These are phyloP conservation scores for Netelia melanura DNA, from an alignment of 2,888 invertebrate species.

Conservation along the genomic window DNA sequence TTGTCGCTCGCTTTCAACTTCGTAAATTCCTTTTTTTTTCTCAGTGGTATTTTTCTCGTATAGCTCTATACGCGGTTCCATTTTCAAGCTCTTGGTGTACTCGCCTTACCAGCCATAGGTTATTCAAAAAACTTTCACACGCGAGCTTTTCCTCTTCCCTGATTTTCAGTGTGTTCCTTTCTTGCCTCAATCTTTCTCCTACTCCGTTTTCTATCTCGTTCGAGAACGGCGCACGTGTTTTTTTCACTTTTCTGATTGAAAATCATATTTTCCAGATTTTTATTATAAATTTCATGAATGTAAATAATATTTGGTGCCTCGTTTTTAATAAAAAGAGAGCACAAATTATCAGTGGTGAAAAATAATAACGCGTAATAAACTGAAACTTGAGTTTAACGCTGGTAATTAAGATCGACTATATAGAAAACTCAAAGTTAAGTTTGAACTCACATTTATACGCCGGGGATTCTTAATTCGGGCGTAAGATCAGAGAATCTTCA, in stretches of 20 bases:
- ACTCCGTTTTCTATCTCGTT: no score
- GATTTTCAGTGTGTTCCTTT: background rate
- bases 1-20: slow-evolving; percentile 4
- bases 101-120: background rate
- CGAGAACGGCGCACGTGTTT: no score
- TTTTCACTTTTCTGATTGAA: no score
- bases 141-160: slow-evolving; percentile 7
- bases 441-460: background rate
- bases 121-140: slow-evolving; percentile 22
- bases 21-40: slow-evolving; percentile 15
- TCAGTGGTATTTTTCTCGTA: slow-evolving; percentile 22
- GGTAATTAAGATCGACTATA: no score
- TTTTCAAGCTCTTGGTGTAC: slow-evolving; percentile 40
- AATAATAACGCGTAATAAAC: no score
- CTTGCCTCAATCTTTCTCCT: background rate
- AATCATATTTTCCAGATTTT: no score
- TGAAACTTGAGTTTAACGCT: no score
- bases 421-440: no score
- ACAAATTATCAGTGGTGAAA: no score
- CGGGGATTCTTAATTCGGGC: background rate
- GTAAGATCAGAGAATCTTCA: background rate
- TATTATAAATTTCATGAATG: no score
- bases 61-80: slow-evolving; percentile 31
- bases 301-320: no score
- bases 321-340: no score